Evolutionary conservation across 2,113 vertebrate species (phyloP), one percentile per base, ranked within the genome.

Genomic region (Halichoeres trimaculatus): DNA sequence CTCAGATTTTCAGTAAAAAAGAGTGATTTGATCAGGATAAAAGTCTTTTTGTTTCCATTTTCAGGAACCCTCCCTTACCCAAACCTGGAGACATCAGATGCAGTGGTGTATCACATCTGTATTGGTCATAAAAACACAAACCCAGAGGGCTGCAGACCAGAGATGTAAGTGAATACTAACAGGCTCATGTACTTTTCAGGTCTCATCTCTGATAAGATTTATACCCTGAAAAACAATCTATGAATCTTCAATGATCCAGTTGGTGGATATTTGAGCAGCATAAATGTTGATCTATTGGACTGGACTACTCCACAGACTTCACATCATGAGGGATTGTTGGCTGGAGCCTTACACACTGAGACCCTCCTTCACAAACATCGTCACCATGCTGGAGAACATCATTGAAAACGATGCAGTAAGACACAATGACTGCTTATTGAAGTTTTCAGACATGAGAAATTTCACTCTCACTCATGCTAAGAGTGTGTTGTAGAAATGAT

Each of bases 321-420:
- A 92, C 30, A 78, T 94, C 66, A 93, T 94, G 85, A 55, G 62
- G 8, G 87, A 92, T 43, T 94, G 92, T 67, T 94, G 94, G 94
- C 54, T 60, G 83, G 90, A 93, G 24, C 87, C 86, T 0, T 41
- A 93, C 70, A 81, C 88, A 2, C 54, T 85, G 19, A 91, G 94
- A 58, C 94, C 94, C 0, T 81, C 86, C 0, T 93, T 94, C 83
- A 76, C 57, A 10, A 88, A 94, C 57, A 78, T 94, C 1, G 75
- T 90, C 50, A 36, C 11, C 41, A 83, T 84, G 75, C 71, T 94
- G 83, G 93, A 93, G 80, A 74, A 69, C 52, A 70, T 92, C 63
- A 81, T 94, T 24, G 94, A 94, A 52, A 88, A 86, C 0, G 94
- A 94, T 6, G 84, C 90, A 16, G 94, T 94, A 63, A 85, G 91